Conservation (phyloP, 2,797 vertebrate genomes). For the Poeciliopsis turneri region DNA sequence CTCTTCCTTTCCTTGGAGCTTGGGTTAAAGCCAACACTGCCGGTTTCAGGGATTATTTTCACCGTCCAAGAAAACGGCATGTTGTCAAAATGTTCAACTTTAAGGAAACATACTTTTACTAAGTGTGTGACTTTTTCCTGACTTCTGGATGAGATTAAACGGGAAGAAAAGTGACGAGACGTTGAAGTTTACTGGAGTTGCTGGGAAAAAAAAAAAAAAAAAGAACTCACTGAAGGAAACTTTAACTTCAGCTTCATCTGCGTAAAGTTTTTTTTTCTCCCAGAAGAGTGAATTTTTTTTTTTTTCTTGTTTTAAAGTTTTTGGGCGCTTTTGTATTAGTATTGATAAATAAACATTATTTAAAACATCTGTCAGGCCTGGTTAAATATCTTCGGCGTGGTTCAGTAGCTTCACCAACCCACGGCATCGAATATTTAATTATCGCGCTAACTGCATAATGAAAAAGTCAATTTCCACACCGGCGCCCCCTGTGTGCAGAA, state of each 20-base stretch:
- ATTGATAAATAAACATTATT: slow-evolving; percentile 88
- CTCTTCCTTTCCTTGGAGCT: background rate
- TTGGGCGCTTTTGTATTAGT: slow-evolving; percentile 72
- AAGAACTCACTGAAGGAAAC: background rate
- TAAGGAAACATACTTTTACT: background rate
- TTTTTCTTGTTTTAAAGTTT: too few relatives aligned
- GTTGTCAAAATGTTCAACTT: slow-evolving; percentile 3
- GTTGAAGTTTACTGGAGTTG: background rate
- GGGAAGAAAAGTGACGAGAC: background rate
- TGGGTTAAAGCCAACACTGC: background rate
- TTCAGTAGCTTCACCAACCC: slow-evolving; percentile 81
- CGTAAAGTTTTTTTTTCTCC: slow-evolving; percentile 20
- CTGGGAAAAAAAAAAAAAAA: slow-evolving; percentile 11
- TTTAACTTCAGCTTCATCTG: slow-evolving; percentile 10
- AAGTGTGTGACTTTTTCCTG: background rate
- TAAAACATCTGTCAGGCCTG: slow-evolving; percentile 84
- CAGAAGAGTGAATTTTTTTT: slow-evolving; percentile 54
- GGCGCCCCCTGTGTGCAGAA: slow-evolving; percentile 69
- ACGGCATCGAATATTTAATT: slow-evolving; percentile 86
- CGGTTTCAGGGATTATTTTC: background rate
- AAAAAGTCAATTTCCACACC: slow-evolving; percentile 84
- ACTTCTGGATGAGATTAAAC: background rate
- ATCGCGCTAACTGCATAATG: slow-evolving; percentile 83
- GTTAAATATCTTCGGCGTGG: slow-evolving; percentile 79
- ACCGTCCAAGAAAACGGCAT: background rate